Evolutionary conservation across 2,797 vertebrate species (phyloP).

Genomic region (Microtus agrestis): DNA sequence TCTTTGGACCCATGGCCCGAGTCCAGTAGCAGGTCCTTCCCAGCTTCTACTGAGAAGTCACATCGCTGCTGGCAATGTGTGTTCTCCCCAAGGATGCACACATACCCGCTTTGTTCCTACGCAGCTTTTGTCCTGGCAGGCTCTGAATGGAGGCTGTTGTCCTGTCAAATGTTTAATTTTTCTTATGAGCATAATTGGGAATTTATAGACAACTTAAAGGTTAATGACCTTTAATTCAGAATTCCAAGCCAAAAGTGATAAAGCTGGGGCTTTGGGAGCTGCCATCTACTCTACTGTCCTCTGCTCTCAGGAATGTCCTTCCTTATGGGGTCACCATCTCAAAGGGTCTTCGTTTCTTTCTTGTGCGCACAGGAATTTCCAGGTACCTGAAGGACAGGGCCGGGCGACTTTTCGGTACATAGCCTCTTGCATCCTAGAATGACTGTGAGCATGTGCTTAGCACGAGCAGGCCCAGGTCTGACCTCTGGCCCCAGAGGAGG

Average conservation of each 20-base stretch:
- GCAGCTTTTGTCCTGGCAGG: not conserved
- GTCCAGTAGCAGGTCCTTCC: not conserved
- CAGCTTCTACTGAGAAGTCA: not conserved
- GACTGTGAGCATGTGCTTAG: not conserved
- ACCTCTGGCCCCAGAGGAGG: not conserved
- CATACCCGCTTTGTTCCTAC: not conserved
- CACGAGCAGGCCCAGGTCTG: not conserved
- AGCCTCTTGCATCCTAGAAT: not conserved
- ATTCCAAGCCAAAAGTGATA: not conserved
- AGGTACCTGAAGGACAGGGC: not conserved
- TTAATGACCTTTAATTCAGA: not conserved
- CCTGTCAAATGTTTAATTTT: slow-evolving; percentile 10
- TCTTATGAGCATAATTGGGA: not conserved
- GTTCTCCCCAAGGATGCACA: not conserved
- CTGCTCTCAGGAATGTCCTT: slow-evolving; percentile 12
- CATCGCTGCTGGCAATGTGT: fast-evolving
- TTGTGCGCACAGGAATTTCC: not conserved
- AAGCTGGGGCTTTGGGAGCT: not conserved
- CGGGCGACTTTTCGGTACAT: not conserved
- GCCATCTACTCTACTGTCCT: not conserved
- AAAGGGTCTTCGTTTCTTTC: not conserved
- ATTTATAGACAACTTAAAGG: not conserved
- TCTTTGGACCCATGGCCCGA: not conserved
- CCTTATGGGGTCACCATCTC: not conserved
- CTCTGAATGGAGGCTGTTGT: not conserved